Evolutionary conservation across 2,797 vertebrate species (phyloP).

Genomic region (Graptemys geographica): DNA sequence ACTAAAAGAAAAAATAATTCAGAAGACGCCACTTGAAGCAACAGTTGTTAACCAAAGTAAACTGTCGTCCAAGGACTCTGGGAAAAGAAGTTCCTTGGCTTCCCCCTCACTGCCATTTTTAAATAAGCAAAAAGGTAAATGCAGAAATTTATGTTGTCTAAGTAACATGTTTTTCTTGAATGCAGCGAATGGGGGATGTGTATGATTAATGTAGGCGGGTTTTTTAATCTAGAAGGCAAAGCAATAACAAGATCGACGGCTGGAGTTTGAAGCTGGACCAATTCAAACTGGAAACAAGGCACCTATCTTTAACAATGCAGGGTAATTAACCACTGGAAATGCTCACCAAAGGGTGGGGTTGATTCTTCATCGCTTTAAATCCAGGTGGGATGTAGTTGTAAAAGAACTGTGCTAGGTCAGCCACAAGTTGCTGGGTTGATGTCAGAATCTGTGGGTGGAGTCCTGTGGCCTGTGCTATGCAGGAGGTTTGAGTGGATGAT

Average conservation of each 20-base stretch:
- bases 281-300: neutral
- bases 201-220: neutral
- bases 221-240: neutral
- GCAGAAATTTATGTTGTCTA: neutral
- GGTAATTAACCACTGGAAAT: neutral
- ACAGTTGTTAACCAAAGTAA: constrained; percentile 72
- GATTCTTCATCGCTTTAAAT: neutral
- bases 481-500: neutral
- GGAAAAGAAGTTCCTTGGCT: constrained; percentile 42
- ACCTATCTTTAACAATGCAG: neutral
- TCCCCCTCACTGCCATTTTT: constrained; percentile 81
- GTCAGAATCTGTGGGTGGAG: neutral
- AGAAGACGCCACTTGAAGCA: constrained; percentile 75
- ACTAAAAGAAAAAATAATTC: constrained; percentile 55
- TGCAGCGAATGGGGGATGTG: neutral
- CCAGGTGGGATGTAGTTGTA: neutral
- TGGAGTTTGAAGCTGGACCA: neutral
- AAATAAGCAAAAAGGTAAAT: constrained; percentile 93
- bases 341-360: too few species aligned
- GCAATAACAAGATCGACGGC: neutral
- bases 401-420: neutral
- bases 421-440: neutral
- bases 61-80: constrained; percentile 54
- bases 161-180: neutral
- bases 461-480: neutral